Evolutionary conservation across 23 tunicate genomes (phyloP).

Genomic region (Corella eumyota): DNA sequence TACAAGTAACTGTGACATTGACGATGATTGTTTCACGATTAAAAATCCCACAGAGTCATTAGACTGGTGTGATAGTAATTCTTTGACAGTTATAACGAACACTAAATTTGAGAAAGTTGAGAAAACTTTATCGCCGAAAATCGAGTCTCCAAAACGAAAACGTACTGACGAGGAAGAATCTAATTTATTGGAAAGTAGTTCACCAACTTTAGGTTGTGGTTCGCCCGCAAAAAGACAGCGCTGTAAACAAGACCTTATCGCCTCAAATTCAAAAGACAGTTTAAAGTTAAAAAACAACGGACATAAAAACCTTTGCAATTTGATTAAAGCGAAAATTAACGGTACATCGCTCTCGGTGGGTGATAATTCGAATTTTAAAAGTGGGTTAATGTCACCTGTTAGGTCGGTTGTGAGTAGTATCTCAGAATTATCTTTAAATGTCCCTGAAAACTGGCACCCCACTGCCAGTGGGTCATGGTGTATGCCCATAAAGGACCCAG

Average conservation of each 20-base stretch:
- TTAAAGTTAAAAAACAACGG: neutral
- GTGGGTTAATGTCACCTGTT: constrained; percentile 27
- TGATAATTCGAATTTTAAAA: neutral
- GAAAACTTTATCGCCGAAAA: no score
- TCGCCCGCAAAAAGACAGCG: constrained; percentile 46
- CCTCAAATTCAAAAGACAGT: neutral
- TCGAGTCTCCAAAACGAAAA: constrained; percentile 51
- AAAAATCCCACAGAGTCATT: no score
- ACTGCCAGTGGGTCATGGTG: constrained; percentile 60
- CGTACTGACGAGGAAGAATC: constrained; percentile 32
- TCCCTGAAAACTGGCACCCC: constrained; percentile 8
- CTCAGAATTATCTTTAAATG: constrained; percentile 59
- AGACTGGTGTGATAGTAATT: no score
- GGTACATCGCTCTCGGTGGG: no score
- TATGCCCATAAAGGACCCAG: constrained; percentile 10
- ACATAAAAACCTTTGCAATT: no score
- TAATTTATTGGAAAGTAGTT: constrained; percentile 1
- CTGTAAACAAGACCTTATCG: neutral
- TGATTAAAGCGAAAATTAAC: no score
- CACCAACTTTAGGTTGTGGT: neutral
- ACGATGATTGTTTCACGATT: no score
- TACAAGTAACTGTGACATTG: no score
- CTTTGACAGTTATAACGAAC: no score
- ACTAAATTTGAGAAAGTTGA: no score
- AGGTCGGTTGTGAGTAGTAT: constrained; percentile 73